Evolutionary conservation across 92 coral and sea anemone species (phyloP), one percentile per base, ranked within the genome.

Genomic region (Anthopleura xanthogrammica): DNA sequence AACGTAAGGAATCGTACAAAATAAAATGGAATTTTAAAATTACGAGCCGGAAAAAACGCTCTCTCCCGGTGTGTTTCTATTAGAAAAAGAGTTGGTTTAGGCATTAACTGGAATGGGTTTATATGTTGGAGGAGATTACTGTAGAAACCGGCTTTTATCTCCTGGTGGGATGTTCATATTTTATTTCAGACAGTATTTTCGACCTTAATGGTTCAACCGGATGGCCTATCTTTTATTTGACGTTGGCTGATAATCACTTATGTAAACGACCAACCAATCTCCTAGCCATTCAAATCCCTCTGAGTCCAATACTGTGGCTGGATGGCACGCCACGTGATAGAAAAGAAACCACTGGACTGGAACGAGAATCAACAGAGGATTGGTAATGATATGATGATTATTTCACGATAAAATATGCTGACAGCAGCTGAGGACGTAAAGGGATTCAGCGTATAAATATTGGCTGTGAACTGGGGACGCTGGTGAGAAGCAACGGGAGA

Each of bases 321-420:
- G 85, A 36, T 39, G 41, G 77, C 7, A 79, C 39, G 52, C 90
- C 93, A 77, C 90, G 93, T 85, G 88, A 85, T 72, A 7, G 58
- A 54, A 10, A 66, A 71, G 4, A 46, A 79, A 3, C 76, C 72
- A 85, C 39, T 52, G 74, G 82, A 60, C 72, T 68, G 83, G 20
- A 75, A 78, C 88, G 42, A 68, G 43, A 78, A 77, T 84, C 60
- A 84, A 85, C 83, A 78, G n/a, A 16, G 85, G 78, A 75, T 75
- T 43, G 42, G 78, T 58, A 81, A 70, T 68, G 17, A 68, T 75
- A 62, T 81, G 77, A 50, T 81, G 58, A 81, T 81, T 81, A 71
- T 22, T 81, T 50, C 46, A 14, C 23, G 77, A 81, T 70, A 81
- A 81, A 81, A 81, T 81, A 81, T 81, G 84, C 84, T 81, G 84